Conservation (phyloP, 2,888 invertebrate species). For the Lasioglossum lativentre region DNA sequence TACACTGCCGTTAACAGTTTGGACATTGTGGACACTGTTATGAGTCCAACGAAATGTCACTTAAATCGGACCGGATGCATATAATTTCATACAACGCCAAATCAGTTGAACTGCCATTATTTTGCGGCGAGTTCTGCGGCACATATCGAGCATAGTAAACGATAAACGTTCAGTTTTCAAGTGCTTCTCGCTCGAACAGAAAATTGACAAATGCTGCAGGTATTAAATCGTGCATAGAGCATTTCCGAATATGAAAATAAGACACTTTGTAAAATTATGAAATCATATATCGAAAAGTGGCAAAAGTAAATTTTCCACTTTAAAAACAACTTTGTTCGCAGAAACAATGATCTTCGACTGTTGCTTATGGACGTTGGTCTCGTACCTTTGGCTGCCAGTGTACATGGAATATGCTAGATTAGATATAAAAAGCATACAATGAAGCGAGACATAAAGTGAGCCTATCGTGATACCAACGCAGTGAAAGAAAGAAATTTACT, state of each 20-base stretch:
- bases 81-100: neutral
- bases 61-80: neutral
- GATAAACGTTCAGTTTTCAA: neutral
- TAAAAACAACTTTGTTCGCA: neutral
- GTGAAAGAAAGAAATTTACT: neutral
- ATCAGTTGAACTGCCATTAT: neutral
- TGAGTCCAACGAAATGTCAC: neutral
- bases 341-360: neutral
- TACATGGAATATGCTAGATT: neutral
- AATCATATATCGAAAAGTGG: neutral
- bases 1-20: neutral
- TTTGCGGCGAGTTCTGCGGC: slow-evolving; percentile 1
- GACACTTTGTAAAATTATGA: neutral
- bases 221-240: neutral
- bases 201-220: neutral
- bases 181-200: neutral
- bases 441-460: slow-evolving; percentile 10
- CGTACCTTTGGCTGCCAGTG: slow-evolving; percentile 5
- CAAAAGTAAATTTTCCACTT: neutral
- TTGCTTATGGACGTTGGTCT: neutral
- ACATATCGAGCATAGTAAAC: neutral
- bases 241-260: neutral
- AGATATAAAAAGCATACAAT: neutral
- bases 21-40: neutral
- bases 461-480: neutral